These are phyloP conservation scores for Aeoliscus strigatus DNA, from an alignment of 2,797 vertebrate genomes.

Conservation along the genomic window DNA sequence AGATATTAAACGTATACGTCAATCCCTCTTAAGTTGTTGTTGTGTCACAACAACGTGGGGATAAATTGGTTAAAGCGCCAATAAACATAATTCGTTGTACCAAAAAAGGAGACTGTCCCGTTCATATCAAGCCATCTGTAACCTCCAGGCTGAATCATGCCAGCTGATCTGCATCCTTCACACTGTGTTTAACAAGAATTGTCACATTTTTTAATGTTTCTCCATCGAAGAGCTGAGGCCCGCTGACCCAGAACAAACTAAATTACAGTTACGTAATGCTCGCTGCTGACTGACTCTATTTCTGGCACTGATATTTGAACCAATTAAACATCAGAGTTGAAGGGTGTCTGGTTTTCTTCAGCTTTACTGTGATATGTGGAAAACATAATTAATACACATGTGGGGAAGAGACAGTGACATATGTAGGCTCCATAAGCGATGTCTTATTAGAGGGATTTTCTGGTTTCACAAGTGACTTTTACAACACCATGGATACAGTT, in stretches of 20 bases:
- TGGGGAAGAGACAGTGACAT: slow-evolving; percentile 29
- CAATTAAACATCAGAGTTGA: slow-evolving; percentile 60
- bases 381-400: slow-evolving; percentile 38
- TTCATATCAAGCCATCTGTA: slow-evolving; percentile 2
- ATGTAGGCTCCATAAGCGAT: slow-evolving; percentile 16
- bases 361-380: slow-evolving; percentile 26
- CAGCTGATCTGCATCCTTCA: slow-evolving; percentile 43
- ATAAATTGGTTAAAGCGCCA: too few species aligned
- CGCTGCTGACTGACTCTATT: slow-evolving; percentile 45
- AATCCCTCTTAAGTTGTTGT: too few species aligned
- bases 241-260: slow-evolving; percentile 64
- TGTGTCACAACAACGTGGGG: background rate
- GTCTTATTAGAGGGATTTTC: background rate
- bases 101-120: slow-evolving; percentile 3
- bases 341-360: slow-evolving; percentile 50
- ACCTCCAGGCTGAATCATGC: slow-evolving; percentile 31
- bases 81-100: too few species aligned
- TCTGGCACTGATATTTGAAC: slow-evolving; percentile 52
- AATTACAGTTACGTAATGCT: slow-evolving; percentile 53
- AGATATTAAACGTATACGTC: too few species aligned
- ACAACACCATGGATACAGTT: too few species aligned
- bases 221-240: slow-evolving; percentile 35
- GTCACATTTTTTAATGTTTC: slow-evolving; percentile 41
- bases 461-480: too few species aligned
- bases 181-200: slow-evolving; percentile 50